A percentile compares a stretch with the other conserved stretches of the same genome.
Evolutionary conservation across 2,888 invertebrate genomes (phyloP).

Genomic region (Oxyteleia sp.): DNA sequence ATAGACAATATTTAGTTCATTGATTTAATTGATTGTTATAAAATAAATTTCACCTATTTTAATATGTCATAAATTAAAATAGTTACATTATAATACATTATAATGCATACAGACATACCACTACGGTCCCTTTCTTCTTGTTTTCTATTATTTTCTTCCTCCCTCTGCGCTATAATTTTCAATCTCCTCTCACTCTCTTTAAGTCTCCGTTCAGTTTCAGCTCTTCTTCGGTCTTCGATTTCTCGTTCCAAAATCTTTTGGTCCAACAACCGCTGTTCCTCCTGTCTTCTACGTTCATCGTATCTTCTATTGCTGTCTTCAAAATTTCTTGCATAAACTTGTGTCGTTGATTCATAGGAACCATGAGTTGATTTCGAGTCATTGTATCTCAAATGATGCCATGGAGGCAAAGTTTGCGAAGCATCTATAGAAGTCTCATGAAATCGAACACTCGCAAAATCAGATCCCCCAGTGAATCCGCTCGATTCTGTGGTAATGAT

Average conservation of each 20-base stretch:
- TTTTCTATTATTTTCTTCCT: slow-evolving; percentile 45
- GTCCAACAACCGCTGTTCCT: slow-evolving; percentile 52
- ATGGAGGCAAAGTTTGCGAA: slow-evolving; percentile 31
- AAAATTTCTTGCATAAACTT: slow-evolving; percentile 46
- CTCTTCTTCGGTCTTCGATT: slow-evolving; percentile 56
- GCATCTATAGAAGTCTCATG: slow-evolving; percentile 50
- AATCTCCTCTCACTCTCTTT: slow-evolving; percentile 38
- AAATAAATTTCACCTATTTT: no score
- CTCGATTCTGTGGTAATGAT: slow-evolving; percentile 74
- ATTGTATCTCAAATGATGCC: slow-evolving; percentile 37
- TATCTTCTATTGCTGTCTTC: slow-evolving; percentile 39
- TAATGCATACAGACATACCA: no score
- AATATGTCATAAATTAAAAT: no score
- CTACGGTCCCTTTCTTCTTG: slow-evolving; percentile 53
- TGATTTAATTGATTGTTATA: no score
- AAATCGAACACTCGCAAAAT: slow-evolving; percentile 47
- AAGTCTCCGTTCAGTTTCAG: slow-evolving; percentile 48
- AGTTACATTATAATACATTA: no score
- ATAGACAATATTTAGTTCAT: no score
- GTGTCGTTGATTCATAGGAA: slow-evolving; percentile 45
- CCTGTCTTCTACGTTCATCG: slow-evolving; percentile 56
- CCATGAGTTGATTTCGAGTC: slow-evolving; percentile 26
- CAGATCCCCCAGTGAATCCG: slow-evolving; percentile 33
- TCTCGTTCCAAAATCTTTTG: slow-evolving; percentile 59
- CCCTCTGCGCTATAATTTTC: slow-evolving; percentile 47